Conservation (phyloP, 2,113 vertebrate species). For the Willisornis vidua region DNA sequence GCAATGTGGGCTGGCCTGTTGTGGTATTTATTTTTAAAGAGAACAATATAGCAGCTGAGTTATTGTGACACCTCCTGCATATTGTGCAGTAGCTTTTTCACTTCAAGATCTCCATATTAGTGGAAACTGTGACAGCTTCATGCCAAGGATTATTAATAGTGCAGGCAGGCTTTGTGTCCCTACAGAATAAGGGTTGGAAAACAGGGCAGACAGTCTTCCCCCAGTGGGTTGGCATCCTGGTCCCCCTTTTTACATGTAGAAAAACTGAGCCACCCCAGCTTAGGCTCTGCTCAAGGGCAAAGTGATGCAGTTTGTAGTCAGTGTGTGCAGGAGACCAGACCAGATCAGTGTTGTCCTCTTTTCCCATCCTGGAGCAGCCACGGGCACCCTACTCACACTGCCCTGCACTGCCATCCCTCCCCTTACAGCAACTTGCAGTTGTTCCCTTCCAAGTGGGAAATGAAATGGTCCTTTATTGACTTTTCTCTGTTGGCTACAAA, state of each 20-base stretch:
- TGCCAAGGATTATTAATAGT: slow-evolving; percentile 47
- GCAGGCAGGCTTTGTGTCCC: slow-evolving; percentile 7
- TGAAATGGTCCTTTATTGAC: slow-evolving; percentile 30
- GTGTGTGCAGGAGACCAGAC: background rate
- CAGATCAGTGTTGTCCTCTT: background rate
- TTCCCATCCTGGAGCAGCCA: background rate
- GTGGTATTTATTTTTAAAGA: slow-evolving; percentile 60
- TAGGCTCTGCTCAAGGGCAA: background rate
- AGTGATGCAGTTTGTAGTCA: background rate
- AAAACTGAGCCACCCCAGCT: background rate
- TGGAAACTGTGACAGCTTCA: slow-evolving; percentile 44
- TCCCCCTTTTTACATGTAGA: background rate
- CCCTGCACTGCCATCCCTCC: background rate
- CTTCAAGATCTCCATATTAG: slow-evolving; percentile 28
- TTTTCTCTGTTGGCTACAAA: slow-evolving; percentile 22
- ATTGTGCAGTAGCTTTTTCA: slow-evolving; percentile 29
- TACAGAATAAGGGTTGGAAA: background rate
- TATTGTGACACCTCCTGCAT: slow-evolving; percentile 51
- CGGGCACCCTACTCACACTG: background rate
- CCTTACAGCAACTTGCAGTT: background rate
- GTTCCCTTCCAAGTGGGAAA: background rate
- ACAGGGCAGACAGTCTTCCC: background rate
- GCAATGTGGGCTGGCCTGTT: slow-evolving; percentile 18
- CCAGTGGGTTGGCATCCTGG: background rate
- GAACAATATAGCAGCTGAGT: slow-evolving; percentile 48